Base-by-base conservation (phyloP, 2,113 vertebrate genomes). In the Ovis canadensis region DNA sequence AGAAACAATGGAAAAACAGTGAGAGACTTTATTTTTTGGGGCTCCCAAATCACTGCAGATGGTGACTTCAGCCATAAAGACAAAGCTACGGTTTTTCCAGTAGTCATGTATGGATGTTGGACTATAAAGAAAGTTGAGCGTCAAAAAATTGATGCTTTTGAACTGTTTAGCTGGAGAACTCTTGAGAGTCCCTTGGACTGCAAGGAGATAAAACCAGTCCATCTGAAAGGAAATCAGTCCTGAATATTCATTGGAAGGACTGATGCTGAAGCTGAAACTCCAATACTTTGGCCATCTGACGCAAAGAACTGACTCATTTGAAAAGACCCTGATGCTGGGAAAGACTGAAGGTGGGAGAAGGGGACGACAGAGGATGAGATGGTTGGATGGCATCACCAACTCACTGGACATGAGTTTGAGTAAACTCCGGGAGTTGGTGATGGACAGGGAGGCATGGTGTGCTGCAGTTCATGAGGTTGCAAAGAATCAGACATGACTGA, bases 391-490 rank as follows among this genome's bases (percentile, higher is more conserved):
- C n/a, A 36, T 71, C 64, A 71, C n/a, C 1, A 1, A 71, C n/a
- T 71, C 19, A 6, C 23, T 36, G n/a, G 64, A 36, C 19, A 3
- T 71, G 64, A 36, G n/a, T 71, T 0, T 71, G n/a, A 11, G n/a
- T 36, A 21, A 71, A 36, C 19, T 71, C n/a, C 0, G 0, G n/a
- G 4, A 71, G 64, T 5, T 71, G 64, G 64, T 71, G 64, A 71
- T 21, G 17, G 64, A 71, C 64, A 71, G n/a, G 64, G 19, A 71
- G 64, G 64, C 64, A 4, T 71, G 19, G 17, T 0, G 1, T 71
- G n/a, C n/a, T 71, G 64, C 4, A 0, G 4, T 71, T 23, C 19
- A 36, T 36, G 19, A 9, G 19, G 17, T 36, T 1, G 5, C 19
- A 71, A 23, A 71, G 67, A 71, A 19, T 71, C 2, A 11, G n/a